Conservation (phyloP, 1,140 invertebrate genomes). For the Carposina sasakii region DNA sequence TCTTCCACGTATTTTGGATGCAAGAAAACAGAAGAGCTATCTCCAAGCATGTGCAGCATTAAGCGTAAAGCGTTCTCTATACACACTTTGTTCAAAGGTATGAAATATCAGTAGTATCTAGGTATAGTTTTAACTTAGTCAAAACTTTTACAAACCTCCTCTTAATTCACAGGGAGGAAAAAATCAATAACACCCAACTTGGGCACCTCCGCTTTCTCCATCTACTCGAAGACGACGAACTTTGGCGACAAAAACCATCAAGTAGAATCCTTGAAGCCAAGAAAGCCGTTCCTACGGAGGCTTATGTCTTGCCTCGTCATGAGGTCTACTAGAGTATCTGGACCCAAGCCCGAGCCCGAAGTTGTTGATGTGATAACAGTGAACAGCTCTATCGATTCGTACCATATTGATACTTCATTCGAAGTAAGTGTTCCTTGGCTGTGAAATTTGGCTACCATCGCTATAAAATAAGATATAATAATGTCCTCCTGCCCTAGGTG, state of each 20-base stretch:
- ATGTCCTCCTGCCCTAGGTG: no score
- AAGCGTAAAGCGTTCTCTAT: constrained; percentile 20
- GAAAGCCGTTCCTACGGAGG: constrained; percentile 42
- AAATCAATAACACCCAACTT: constrained; percentile 49
- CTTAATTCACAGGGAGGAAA: constrained; percentile 38
- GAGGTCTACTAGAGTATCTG: constrained; percentile 27
- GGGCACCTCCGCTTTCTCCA: constrained; percentile 42
- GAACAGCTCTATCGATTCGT: constrained; percentile 46
- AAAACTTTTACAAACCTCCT: background rate
- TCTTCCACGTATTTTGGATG: constrained; percentile 26
- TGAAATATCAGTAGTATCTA: background rate
- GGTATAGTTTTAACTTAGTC: background rate
- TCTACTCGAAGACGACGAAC: constrained; percentile 22
- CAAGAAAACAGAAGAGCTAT: constrained; percentile 4
- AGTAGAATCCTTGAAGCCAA: constrained; percentile 28
- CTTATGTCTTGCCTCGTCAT: constrained; percentile 52
- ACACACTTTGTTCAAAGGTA: constrained; percentile 50
- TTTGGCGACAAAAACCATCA: background rate
- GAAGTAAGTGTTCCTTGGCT: constrained; percentile 49
- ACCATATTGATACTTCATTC: constrained; percentile 50
- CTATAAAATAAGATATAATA: no score
- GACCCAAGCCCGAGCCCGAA: constrained; percentile 8
- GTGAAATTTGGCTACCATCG: no score
- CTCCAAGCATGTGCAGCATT: background rate
- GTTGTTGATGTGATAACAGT: no score